Base-by-base conservation (phyloP, 2,888 invertebrate genomes). In the Chalcosyrphus nemorum region DNA sequence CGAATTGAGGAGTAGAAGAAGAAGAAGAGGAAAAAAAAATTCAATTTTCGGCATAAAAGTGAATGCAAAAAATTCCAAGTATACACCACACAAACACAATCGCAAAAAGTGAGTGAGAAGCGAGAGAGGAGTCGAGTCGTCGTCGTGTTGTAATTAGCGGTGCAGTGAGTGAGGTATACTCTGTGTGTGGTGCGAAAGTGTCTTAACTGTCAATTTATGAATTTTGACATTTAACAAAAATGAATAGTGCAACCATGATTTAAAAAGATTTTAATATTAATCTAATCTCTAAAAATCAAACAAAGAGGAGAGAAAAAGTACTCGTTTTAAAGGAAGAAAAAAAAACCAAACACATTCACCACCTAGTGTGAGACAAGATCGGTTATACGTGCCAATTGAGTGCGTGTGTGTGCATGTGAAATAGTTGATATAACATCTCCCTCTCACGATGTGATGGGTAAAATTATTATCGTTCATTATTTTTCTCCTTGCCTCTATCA, bases 21-120 rank as follows among this genome's bases (percentile, higher is more conserved):
- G 11, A 21, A 29, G 9, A 47, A 47, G 13, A 54, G n/a, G 63
- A 71, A 56, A 81, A 76, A 57, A 75, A 52, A 70, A 50, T 27
- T 27, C 35, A 56, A 54, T 74, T 80, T 84, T 75, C 63, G 80
- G 80, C 52, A 70, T 74, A 84, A 70, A 78, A 84, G 84, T 84
- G 80, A 80, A 84, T 84, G 84, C 84, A 84, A 80, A 84, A 82
- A 80, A 50, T 65, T 68, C 50, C 63, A 74, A 61, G 59, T 52
- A 71, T 65, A 52, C 61, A 32, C 32, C 32, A 72, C 43, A 47
- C 61, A 61, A 13, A 74, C 17, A 13, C 13, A 57, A 2, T 5
- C 56, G 54, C 17, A 21, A 32, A 52, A 11, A 77, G 24, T 24
- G 5, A 43, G 57, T 6, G 65, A 61, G 54, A 35, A 38, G 47